Evolutionary conservation across 2,113 vertebrate genomes (phyloP).

Genomic region (Coturnix japonica): DNA sequence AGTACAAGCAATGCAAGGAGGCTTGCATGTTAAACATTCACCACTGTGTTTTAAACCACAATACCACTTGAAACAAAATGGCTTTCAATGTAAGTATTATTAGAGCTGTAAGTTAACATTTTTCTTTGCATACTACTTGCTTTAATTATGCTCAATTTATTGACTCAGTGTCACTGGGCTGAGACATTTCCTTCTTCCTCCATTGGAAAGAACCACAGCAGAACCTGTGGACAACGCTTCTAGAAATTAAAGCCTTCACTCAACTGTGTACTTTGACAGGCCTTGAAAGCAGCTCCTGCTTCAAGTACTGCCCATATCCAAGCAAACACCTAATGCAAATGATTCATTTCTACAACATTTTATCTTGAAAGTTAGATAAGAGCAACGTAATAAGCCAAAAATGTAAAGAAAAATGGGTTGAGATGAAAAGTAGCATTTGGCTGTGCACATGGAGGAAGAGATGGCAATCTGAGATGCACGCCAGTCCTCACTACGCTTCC

Average conservation of each 20-base stretch:
- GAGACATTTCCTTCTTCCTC: neutral
- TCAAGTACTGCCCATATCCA: neutral
- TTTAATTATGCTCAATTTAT: neutral
- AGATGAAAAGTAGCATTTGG: neutral
- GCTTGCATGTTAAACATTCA: neutral
- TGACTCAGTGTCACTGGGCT: neutral
- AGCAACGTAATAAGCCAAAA: neutral
- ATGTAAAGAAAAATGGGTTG: neutral
- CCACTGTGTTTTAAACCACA: neutral
- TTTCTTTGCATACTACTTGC: neutral
- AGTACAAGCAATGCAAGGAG: accelerated
- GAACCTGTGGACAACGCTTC: neutral
- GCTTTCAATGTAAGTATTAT: neutral
- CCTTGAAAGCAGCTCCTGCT: neutral
- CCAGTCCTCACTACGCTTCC: neutral
- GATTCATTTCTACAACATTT: neutral
- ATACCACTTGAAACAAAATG: neutral
- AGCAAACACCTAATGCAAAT: neutral
- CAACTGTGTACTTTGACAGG: accelerated
- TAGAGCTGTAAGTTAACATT: neutral
- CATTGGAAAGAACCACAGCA: neutral
- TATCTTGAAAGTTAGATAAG: neutral
- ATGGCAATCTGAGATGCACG: neutral
- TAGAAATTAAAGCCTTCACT: neutral
- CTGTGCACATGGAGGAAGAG: neutral